Conservation (phyloP, 2,113 vertebrate species). For the Ochotona princeps region DNA sequence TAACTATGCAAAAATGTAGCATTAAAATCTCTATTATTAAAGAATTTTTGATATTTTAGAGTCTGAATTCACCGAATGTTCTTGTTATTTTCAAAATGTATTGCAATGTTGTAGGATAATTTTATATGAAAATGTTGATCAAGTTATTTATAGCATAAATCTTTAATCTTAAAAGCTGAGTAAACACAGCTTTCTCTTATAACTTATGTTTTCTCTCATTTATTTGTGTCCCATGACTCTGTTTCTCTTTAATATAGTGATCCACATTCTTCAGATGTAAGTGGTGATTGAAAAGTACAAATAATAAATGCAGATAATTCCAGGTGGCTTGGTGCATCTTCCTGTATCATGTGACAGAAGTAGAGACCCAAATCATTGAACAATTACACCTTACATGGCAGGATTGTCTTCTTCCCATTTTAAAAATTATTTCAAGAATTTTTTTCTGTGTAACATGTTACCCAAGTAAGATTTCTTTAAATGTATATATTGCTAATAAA, state of each 20-base stretch:
- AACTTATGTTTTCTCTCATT: neutral
- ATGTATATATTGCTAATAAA: neutral
- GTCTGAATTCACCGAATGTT: constrained; percentile 19
- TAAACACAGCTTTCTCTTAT: neutral
- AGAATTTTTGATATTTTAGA: neutral
- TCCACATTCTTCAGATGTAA: neutral
- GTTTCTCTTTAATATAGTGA: neutral
- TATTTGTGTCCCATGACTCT: neutral
- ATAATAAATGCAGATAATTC: neutral
- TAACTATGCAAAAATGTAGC: neutral
- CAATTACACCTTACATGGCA: neutral
- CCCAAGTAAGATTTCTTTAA: neutral
- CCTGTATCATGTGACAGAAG: neutral
- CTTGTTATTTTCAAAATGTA: neutral
- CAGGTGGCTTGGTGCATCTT: neutral
- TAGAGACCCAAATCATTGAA: neutral
- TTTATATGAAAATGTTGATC: neutral
- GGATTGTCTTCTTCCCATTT: neutral
- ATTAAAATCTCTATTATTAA: constrained; percentile 35
- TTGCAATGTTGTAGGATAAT: neutral
- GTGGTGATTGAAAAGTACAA: neutral
- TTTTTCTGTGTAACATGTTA: neutral
- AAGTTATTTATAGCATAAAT: neutral
- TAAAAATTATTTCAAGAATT: neutral
- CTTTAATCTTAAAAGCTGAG: neutral